Percentiles rank a stretch among this genome's conserved stretches.
phyloP scores from a whole-genome alignment of 2,797 vertebrate genomes.

The Chaenodraco wilsoni region DNA sequence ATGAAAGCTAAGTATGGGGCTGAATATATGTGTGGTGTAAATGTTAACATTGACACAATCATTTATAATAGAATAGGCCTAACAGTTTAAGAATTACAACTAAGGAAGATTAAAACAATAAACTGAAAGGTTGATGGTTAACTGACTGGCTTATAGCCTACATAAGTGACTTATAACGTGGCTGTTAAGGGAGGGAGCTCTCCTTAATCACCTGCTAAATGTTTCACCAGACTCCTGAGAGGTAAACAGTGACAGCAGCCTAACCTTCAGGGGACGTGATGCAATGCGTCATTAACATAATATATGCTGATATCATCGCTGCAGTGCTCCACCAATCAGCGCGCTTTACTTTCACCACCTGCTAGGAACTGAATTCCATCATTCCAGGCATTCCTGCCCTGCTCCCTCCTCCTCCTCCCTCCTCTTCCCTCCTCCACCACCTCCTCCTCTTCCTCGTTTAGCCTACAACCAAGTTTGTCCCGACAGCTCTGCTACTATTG shows the following conservation, averaged over 20 bases:
- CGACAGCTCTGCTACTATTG: conserved; percentile 37
- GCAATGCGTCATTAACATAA: conserved; percentile 71
- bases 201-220: conserved; percentile 3
- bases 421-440: conserved; percentile 68
- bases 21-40: neutral
- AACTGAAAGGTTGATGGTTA: neutral
- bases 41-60: neutral
- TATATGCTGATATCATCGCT: conserved; percentile 84
- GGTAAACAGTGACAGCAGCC: conserved; percentile 49
- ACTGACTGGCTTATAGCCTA: neutral
- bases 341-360: conserved; percentile 87
- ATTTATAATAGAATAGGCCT: no score
- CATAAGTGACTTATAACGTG: neutral
- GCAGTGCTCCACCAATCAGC: conserved; percentile 82
- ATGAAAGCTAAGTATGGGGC: neutral
- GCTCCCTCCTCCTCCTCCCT: conserved; percentile 59
- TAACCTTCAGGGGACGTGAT: conserved; percentile 80
- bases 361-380: conserved; percentile 92
- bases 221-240: neutral
- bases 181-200: neutral
- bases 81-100: neutral
- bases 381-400: conserved; percentile 90
- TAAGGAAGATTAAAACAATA: neutral
- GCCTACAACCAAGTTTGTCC: conserved; percentile 70
- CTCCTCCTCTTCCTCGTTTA: conserved; percentile 78